These are phyloP conservation scores for Xiphophorus hellerii DNA, from an alignment of 2,113 vertebrate genomes.

Conservation along the genomic window DNA sequence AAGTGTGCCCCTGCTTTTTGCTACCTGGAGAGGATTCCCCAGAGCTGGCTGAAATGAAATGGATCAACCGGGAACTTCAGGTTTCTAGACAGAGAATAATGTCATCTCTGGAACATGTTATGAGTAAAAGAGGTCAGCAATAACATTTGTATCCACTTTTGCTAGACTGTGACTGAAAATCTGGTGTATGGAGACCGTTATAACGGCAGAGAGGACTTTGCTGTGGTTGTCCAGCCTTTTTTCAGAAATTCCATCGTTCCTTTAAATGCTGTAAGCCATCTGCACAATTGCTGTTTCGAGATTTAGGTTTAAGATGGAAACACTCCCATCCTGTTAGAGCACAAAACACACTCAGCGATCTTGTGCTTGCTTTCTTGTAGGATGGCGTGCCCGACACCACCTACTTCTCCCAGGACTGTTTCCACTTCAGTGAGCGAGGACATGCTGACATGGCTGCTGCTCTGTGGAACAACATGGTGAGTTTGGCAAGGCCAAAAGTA, in stretches of 20 bases:
- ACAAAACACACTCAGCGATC: neutral
- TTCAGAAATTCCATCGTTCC: constrained; percentile 84
- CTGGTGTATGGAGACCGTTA: constrained; percentile 78
- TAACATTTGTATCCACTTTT: constrained; percentile 11
- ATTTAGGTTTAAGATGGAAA: neutral
- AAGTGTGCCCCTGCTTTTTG: constrained; percentile 84
- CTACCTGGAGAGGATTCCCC: constrained; percentile 75
- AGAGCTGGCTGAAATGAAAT: constrained; percentile 83
- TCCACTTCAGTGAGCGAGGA: constrained; percentile 88
- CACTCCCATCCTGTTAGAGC: neutral
- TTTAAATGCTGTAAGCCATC: constrained; percentile 77
- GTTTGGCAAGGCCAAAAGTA: neutral
- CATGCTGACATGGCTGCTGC: constrained; percentile 89
- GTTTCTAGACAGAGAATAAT: constrained; percentile 67
- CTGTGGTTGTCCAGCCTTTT: constrained; percentile 87
- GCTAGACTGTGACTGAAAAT: constrained; percentile 67
- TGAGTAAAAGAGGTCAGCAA: neutral
- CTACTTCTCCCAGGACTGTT: constrained; percentile 91
- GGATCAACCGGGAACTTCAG: constrained; percentile 88
- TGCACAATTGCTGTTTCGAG: neutral
- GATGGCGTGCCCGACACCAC: constrained; percentile 77
- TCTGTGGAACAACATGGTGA: constrained; percentile 97
- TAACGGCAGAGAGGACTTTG: constrained; percentile 83
- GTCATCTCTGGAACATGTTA: neutral
- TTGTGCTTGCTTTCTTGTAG: constrained; percentile 68